Percentiles rank a stretch among this genome's conserved stretches.
Conservation (phyloP, 1,140 invertebrate species). For the Microplitis demolitor region DNA sequence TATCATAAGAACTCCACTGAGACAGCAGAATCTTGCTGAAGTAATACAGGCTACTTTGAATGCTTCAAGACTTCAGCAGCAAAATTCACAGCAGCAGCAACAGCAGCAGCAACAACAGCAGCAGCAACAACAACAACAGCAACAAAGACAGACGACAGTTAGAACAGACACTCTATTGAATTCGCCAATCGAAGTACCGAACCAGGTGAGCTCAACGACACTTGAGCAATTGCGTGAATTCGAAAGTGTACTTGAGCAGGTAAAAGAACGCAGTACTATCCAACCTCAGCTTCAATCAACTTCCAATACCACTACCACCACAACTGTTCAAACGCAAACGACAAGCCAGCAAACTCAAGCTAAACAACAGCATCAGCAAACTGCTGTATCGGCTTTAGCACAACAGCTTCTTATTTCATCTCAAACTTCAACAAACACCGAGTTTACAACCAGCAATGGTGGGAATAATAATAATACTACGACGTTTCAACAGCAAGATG, state of each 20-base stretch:
- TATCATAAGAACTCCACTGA: constrained; percentile 45
- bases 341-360: constrained; percentile 43
- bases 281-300: constrained; percentile 55
- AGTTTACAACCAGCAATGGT: constrained; percentile 35
- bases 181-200: constrained; percentile 58
- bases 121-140: constrained; percentile 34
- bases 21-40: constrained; percentile 43
- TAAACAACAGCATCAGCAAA: constrained; percentile 43
- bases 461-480: constrained; percentile 44
- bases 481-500: constrained; percentile 53
- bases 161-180: constrained; percentile 47
- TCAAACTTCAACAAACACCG: constrained; percentile 40
- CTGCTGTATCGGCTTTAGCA: constrained; percentile 42
- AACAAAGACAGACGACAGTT: constrained; percentile 36
- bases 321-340: constrained; percentile 54
- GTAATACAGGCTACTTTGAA: constrained; percentile 50
- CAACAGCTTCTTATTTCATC: constrained; percentile 54
- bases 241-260: constrained; percentile 80
- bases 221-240: constrained; percentile 80
- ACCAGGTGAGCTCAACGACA: constrained; percentile 66
- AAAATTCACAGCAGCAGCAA: constrained; percentile 33
- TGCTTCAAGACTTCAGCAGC: constrained; percentile 47
- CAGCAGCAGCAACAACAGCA: constrained; percentile 37
- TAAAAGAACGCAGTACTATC: constrained; percentile 74
- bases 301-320: constrained; percentile 37